Base-by-base conservation (phyloP, 1,140 invertebrate species). In the Drosophila simulans region DNA sequence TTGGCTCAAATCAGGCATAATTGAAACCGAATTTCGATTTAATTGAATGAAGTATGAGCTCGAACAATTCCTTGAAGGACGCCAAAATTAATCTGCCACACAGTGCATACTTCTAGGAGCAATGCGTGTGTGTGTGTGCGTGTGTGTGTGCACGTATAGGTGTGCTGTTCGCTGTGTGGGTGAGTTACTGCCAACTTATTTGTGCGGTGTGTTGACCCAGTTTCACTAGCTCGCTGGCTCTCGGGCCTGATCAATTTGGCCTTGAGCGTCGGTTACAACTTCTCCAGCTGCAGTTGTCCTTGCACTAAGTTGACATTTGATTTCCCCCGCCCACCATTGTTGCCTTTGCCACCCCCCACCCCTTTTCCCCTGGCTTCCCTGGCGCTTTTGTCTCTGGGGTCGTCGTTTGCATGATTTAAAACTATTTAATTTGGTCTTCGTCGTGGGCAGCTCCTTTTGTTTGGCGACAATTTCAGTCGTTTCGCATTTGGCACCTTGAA, bases 151-250 rank as follows among this genome's bases (percentile, higher is more conserved):
- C 56, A 55, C 57, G 31, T 46, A n/a, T 27, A 8, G 27, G 7
- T 31, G 31, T 31, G 31, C 31, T 31, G 2, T 12, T 25, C 12
- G 27, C 10, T 34, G 52, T 73, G 55, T 60, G 52, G 35, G 52
- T 55, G 56, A 65, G 52, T 71, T 83, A 74, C 77, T 83, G 76
- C 56, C 51, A 84, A 89, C 63, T 79, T 77, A 77, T 69, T 77
- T 77, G 60, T 58, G 72, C 54, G 59, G 63, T 72, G 42, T 52
- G 63, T 39, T 77, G 74, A 77, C 74, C 73, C 45, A 77, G 73
- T 77, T 77, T 77, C 56, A 27, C 53, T 51, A 42, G 54, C 64
- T 51, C 48, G 65, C 55, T 77, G 48, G 53, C 53, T 75, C 72
- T 74, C 55, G 57, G 56, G 73, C 52, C 74, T 77, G 74, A 77